A percentile compares a stretch with the other conserved stretches of the same genome.
phyloP scores from a whole-genome alignment of 2,888 invertebrate species.

The Zygothrica quintamaculata region DNA sequence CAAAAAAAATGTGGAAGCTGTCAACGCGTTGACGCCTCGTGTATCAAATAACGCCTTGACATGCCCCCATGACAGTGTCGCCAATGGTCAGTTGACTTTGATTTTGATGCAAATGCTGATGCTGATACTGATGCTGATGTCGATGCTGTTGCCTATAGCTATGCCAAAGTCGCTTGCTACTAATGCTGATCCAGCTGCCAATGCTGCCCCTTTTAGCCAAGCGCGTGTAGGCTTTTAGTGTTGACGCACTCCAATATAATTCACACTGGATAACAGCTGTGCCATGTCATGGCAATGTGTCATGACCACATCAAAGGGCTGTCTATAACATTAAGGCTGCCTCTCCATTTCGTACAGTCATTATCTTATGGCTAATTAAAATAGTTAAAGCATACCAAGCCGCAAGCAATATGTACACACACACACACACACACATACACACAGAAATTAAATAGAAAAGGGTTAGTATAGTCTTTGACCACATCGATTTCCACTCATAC shows the following conservation, averaged over 20 bases:
- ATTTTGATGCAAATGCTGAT: conserved; percentile 55
- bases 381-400: conserved; percentile 35
- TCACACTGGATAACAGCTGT: conserved; percentile 50
- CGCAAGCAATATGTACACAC: conserved; percentile 2
- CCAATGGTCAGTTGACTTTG: conserved; percentile 59
- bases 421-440: too few species aligned
- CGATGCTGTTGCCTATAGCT: conserved; percentile 4
- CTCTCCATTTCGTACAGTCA: conserved; percentile 48
- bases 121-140: conserved; percentile 26
- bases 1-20: conserved; percentile 69
- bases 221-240: conserved; percentile 45
- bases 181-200: background rate
- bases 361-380: conserved; percentile 74
- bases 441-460: too few species aligned
- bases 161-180: background rate
- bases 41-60: conserved; percentile 69
- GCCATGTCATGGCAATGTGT: conserved; percentile 35
- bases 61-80: conserved; percentile 70
- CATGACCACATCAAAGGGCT: conserved; percentile 64
- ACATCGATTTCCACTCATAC: too few species aligned
- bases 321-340: conserved; percentile 22
- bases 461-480: too few species aligned
- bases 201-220: conserved; percentile 13
- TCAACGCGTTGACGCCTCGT: conserved; percentile 54
- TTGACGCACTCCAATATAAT: conserved; percentile 44